Evolutionary conservation across 2,888 invertebrate species (phyloP).

Genomic region (Gonocerus acuteangulatus): DNA sequence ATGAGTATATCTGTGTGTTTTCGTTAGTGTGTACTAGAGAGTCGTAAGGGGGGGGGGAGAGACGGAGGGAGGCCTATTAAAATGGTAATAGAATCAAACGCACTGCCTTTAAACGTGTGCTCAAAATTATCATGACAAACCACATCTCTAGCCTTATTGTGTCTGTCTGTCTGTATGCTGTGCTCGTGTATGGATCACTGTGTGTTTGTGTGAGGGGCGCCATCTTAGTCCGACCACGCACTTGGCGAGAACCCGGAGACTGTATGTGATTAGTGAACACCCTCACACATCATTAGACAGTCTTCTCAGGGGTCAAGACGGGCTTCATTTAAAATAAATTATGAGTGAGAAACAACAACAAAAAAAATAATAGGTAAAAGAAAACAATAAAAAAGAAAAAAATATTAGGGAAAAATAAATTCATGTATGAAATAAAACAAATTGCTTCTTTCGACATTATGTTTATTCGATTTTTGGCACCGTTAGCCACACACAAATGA

Average conservation of each 20-base stretch:
- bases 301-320: slow-evolving; percentile 12
- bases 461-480: slow-evolving; percentile 22
- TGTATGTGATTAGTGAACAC: not conserved
- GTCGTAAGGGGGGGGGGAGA: too few species aligned
- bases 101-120: not conserved
- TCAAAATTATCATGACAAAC: not conserved
- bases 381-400: not conserved
- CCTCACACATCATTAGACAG: not conserved
- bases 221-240: not conserved
- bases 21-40: too few species aligned
- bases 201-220: not conserved
- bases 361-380: not conserved
- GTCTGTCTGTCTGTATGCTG: too few species aligned
- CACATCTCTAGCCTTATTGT: not conserved
- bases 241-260: not conserved
- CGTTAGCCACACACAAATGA: slow-evolving; percentile 20
- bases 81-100: not conserved
- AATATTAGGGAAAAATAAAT: not conserved
- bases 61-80: not conserved
- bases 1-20: too few species aligned
- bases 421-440: not conserved
- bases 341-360: not conserved
- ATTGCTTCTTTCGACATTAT: slow-evolving; percentile 10
- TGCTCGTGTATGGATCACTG: not conserved
- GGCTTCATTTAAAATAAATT: too few species aligned